These are phyloP conservation scores for Ormyrus pomaceus DNA, from an alignment of 2,888 invertebrate genomes.

Conservation along the genomic window DNA sequence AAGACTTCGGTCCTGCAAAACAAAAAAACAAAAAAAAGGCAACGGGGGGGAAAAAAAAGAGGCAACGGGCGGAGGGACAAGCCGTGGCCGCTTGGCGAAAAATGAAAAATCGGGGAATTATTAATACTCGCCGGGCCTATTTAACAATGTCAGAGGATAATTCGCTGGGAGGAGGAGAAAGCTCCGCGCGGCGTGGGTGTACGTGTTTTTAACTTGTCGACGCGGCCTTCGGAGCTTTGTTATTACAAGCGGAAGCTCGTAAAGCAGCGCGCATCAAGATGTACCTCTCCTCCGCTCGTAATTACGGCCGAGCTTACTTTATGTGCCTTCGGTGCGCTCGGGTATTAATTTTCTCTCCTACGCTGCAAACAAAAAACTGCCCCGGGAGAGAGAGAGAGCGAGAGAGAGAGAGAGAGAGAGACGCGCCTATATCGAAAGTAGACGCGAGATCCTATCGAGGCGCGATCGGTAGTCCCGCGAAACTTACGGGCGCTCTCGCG, in stretches of 20 bases:
- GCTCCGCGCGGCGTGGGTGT: constrained; percentile 38
- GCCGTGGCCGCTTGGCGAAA: background rate
- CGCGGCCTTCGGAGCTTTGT: constrained; percentile 65
- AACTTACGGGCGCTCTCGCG: no score
- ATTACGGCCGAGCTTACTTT: constrained; percentile 63
- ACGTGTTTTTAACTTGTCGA: constrained; percentile 69
- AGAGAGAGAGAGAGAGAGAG: no score
- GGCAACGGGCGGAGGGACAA: background rate
- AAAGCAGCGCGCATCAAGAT: constrained; percentile 60
- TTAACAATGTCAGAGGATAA: constrained; percentile 34
- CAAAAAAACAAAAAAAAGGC: background rate
- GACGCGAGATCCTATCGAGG: no score
- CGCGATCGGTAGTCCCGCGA: no score
- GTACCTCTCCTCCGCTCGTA: constrained; percentile 20
- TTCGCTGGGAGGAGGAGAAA: background rate
- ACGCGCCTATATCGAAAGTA: no score
- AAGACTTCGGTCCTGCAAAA: background rate
- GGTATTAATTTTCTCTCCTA: constrained; percentile 33
- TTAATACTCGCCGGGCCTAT: constrained; percentile 44
- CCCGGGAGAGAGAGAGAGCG: no score
- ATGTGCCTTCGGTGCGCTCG: background rate
- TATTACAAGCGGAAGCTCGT: constrained; percentile 69
- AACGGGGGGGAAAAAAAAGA: background rate
- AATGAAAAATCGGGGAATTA: constrained; percentile 48
- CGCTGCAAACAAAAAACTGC: no score